Conservation (phyloP, 2,888 invertebrate genomes). For the Machimus atricapillus region DNA sequence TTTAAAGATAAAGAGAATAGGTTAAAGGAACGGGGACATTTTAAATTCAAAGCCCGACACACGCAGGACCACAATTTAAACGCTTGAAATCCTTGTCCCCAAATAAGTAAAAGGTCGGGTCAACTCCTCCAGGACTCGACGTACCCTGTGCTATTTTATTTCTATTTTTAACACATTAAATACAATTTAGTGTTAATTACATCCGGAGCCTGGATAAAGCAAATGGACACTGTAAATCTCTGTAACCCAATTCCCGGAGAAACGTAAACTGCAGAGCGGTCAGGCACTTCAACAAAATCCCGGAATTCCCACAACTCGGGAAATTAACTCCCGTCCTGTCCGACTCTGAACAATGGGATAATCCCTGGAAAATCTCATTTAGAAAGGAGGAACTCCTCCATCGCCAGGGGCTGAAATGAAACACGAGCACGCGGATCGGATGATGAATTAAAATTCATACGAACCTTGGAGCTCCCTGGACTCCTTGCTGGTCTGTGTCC, state of each 20-base stretch:
- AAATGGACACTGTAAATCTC: background rate
- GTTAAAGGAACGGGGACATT: background rate
- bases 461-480: background rate
- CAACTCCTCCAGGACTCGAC: background rate
- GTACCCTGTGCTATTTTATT: background rate
- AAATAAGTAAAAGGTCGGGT: background rate
- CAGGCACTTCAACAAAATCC: background rate
- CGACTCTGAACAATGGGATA: background rate
- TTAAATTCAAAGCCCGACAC: background rate
- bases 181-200: background rate
- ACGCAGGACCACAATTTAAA: background rate
- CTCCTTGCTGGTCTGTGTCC: slow-evolving; percentile 56
- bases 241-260: background rate
- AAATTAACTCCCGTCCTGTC: background rate
- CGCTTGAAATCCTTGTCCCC: background rate
- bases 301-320: background rate
- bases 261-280: background rate
- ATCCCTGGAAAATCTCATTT: background rate
- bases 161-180: background rate
- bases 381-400: background rate
- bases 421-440: background rate
- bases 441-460: background rate
- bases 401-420: background rate
- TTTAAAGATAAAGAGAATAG: background rate
- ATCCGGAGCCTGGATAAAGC: background rate